These are phyloP conservation scores for Vipera latastei DNA, from an alignment of 2,797 vertebrate genomes.

Conservation along the genomic window DNA sequence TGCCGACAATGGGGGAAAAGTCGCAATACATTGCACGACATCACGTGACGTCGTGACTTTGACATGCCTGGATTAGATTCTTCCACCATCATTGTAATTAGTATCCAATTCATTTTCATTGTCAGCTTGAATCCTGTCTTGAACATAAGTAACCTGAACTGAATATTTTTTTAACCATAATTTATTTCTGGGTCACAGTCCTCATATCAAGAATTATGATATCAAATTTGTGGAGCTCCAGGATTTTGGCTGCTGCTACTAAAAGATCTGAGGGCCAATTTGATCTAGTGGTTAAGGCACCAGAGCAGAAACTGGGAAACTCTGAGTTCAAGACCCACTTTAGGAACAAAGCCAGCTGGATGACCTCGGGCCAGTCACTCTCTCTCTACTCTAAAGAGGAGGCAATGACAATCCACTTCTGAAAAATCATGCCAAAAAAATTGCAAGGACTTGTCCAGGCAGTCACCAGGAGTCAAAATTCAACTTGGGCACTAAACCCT, in stretches of 20 bases:
- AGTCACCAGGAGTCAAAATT: not conserved
- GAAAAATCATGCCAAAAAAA: not conserved
- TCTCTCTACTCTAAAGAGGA: not conserved
- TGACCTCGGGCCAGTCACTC: not conserved
- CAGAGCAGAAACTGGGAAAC: not conserved
- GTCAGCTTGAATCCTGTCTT: not conserved
- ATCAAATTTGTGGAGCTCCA: not conserved
- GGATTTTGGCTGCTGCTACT: not conserved
- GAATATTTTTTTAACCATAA: not conserved
- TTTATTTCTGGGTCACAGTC: not conserved
- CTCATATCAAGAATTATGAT: not conserved
- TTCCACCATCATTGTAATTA: not conserved
- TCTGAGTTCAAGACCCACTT: not conserved
- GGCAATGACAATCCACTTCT: not conserved
- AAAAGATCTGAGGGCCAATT: not conserved
- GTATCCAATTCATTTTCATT: not conserved
- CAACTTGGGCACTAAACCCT: not conserved
- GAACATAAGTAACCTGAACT: constrained; percentile 4
- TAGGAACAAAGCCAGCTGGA: not conserved
- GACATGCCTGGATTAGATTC: too few species aligned
- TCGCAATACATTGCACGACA: too few species aligned
- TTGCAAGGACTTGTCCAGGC: not conserved
- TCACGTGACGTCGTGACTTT: too few species aligned
- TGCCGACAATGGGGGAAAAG: too few species aligned
- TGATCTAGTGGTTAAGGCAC: not conserved